phyloP scores from a whole-genome alignment of 30 jellyfish, hydroid and myxozoan genomes.

The Hydractinia echinata region DNA sequence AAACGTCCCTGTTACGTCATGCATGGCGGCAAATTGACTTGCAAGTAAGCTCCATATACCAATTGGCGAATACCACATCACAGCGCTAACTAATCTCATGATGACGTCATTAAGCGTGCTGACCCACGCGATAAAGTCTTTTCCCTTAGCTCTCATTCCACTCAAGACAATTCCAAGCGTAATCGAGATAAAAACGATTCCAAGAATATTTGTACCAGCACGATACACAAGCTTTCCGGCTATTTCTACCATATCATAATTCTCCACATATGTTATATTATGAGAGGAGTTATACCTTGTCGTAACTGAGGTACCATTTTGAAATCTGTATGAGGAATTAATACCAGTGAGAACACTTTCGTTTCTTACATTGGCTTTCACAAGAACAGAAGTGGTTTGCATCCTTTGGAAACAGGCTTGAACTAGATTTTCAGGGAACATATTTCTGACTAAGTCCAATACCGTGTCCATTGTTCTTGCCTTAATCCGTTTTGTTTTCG shows the following conservation, averaged over 20 bases:
- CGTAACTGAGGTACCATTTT: slow-evolving; percentile 15
- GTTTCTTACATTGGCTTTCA: slow-evolving; percentile 12
- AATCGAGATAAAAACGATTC: slow-evolving; percentile 81
- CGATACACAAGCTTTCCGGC: slow-evolving; percentile 45
- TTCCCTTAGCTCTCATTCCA: slow-evolving; percentile 62
- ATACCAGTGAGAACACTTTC: slow-evolving; percentile 21
- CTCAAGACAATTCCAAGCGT: slow-evolving; percentile 87
- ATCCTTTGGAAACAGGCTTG: slow-evolving; percentile 81
- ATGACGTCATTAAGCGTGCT: slow-evolving; percentile 73
- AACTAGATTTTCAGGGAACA: slow-evolving; percentile 86
- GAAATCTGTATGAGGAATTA: slow-evolving; percentile 8
- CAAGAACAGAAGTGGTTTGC: slow-evolving; percentile 22
- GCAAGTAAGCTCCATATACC: slow-evolving; percentile 91
- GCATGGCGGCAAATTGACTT: slow-evolving; percentile 82
- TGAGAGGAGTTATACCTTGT: slow-evolving; percentile 4
- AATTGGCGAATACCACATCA: slow-evolving; percentile 98
- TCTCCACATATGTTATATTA: slow-evolving; percentile 28
- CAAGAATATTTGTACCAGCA: slow-evolving; percentile 82
- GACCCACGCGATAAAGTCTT: slow-evolving; percentile 58
- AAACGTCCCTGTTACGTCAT: slow-evolving; percentile 61
- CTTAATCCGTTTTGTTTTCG: slow-evolving; percentile 42
- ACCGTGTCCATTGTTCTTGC: slow-evolving; percentile 89
- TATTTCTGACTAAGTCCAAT: slow-evolving; percentile 72
- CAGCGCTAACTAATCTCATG: slow-evolving; percentile 71
- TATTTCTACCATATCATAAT: slow-evolving; percentile 38